Conservation (phyloP, 2,888 invertebrate genomes). For the Lasioglossum marginatum region DNA sequence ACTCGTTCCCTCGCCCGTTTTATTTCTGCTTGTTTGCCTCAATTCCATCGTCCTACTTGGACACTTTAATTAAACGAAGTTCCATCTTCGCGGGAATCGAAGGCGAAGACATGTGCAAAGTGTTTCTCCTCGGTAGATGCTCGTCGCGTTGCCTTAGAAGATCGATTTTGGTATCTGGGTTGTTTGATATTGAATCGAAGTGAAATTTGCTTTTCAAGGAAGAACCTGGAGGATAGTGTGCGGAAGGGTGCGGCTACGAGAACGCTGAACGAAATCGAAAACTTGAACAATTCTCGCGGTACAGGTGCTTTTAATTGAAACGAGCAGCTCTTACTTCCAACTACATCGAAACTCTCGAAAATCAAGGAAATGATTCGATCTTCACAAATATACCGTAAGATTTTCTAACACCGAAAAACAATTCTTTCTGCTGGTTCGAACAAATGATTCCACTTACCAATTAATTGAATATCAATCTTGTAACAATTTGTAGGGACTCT, state of each 20-base stretch:
- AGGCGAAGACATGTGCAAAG: neutral
- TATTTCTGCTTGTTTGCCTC: neutral
- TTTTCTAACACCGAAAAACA: neutral
- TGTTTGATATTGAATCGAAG: neutral
- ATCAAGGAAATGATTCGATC: neutral
- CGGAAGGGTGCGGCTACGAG: slow-evolving; percentile 22
- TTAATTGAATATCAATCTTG: neutral
- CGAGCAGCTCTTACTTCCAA: neutral
- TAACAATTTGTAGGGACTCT: neutral
- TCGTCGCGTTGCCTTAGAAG: neutral
- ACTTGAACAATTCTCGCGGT: slow-evolving; percentile 16
- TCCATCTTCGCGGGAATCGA: neutral
- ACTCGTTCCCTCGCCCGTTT: neutral
- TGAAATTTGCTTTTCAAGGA: neutral
- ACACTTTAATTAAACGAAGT: slow-evolving; percentile 10
- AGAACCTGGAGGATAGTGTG: too few species aligned
- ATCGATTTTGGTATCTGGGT: neutral
- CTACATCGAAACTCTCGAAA: neutral
- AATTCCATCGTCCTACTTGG: neutral
- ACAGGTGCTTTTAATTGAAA: neutral
- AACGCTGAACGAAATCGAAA: slow-evolving; percentile 27
- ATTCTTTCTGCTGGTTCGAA: neutral
- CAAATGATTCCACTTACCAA: neutral
- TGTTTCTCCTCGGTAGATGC: neutral
- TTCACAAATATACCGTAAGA: neutral